These are phyloP conservation scores for Galeruca laticollis DNA, from an alignment of 2,888 invertebrate genomes.

Conservation along the genomic window DNA sequence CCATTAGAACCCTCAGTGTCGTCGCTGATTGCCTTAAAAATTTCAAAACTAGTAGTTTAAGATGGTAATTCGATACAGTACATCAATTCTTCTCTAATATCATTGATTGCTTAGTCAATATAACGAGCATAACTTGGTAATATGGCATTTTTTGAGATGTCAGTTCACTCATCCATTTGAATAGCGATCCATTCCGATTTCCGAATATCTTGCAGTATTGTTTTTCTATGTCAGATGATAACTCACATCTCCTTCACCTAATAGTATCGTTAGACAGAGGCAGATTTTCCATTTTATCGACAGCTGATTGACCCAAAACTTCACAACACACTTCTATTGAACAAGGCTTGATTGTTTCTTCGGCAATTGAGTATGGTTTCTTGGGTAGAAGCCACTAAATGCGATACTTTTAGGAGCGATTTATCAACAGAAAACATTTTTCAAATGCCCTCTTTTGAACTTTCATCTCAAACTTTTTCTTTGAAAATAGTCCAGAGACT, in stretches of 20 bases:
- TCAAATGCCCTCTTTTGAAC: background rate
- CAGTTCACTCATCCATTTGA: conserved; percentile 6
- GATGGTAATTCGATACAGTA: conserved; percentile 1
- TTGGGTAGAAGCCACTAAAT: conserved; percentile 7
- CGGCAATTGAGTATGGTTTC: conserved; percentile 7
- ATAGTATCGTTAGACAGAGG: conserved; percentile 18
- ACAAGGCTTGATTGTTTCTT: conserved; percentile 1
- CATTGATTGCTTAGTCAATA: conserved; percentile 11
- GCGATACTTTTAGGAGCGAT: conserved; percentile 9
- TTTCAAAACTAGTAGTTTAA: conserved; percentile 6
- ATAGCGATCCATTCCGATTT: background rate
- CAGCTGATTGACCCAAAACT: conserved; percentile 8
- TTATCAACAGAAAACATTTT: conserved; percentile 6
- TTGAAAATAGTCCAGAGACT: conserved; percentile 12
- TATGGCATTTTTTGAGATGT: conserved; percentile 6
- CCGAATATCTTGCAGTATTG: background rate
- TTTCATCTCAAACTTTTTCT: conserved; percentile 1
- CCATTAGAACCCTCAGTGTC: too few species aligned
- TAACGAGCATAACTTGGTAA: background rate
- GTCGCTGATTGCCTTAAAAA: conserved; percentile 6
- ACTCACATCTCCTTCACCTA: background rate
- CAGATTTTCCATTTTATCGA: conserved; percentile 3
- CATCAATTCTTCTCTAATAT: conserved; percentile 11
- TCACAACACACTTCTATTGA: background rate
- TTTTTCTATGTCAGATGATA: background rate